phyloP scores from a whole-genome alignment of 1,140 invertebrate species.

The Lepidurus couesii region DNA sequence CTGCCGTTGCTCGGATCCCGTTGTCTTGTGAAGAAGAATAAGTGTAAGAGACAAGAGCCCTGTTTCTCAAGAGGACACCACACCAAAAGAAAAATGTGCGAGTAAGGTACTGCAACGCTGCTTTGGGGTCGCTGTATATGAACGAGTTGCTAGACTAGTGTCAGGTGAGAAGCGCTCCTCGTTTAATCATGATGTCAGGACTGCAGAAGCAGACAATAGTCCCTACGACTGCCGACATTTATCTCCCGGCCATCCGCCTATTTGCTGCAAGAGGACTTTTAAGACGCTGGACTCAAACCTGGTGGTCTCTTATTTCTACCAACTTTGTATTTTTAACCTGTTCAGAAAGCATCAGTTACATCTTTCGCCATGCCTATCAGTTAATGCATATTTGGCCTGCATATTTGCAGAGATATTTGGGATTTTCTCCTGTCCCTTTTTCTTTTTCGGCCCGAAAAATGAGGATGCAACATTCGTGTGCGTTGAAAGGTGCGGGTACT shows the following conservation, averaged over 20 bases:
- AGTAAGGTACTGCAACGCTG: neutral
- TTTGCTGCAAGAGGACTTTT: neutral
- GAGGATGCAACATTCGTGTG: no score
- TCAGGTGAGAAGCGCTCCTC: conserved; percentile 5
- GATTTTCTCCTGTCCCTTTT: no score
- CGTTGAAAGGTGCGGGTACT: no score
- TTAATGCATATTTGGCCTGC: no score
- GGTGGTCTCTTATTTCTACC: neutral
- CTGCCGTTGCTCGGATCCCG: neutral
- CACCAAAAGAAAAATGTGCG: neutral
- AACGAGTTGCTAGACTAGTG: neutral
- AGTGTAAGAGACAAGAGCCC: neutral
- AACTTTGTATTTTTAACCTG: neutral
- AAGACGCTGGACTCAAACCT: neutral
- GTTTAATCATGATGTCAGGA: conserved; percentile 19
- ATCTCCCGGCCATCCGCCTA: neutral
- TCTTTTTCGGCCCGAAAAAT: no score
- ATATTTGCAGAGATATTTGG: no score
- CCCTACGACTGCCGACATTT: neutral
- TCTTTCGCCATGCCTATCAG: no score
- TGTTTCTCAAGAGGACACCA: neutral
- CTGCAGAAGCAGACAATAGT: conserved; percentile 17
- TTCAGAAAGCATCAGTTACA: neutral
- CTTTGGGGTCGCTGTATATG: neutral
- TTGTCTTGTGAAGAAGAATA: neutral